Percentiles rank a stretch among this genome's conserved stretches.
Conservation (phyloP, 2,113 vertebrate genomes). For the Apteryx mantelli region DNA sequence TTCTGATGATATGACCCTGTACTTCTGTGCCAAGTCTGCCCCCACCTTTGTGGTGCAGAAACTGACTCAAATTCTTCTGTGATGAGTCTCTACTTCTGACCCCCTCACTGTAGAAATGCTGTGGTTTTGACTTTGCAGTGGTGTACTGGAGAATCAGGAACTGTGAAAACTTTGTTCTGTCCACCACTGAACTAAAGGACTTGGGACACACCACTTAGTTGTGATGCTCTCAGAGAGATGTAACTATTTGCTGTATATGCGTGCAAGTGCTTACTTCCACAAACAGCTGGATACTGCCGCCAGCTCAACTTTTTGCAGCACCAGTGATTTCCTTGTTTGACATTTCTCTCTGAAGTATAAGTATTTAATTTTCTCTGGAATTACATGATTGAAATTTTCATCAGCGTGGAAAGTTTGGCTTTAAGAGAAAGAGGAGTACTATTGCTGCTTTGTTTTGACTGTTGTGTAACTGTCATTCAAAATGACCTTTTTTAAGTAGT, state of each 20-base stretch:
- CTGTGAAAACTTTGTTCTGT: not conserved
- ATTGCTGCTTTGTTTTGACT: not conserved
- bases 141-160: not conserved
- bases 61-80: not conserved
- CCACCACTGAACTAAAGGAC: not conserved
- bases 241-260: accelerated
- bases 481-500: not conserved
- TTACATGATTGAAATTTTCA: not conserved
- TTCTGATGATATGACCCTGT: not conserved
- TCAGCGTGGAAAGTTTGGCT: not conserved
- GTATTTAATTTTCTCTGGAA: not conserved
- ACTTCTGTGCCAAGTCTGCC: not conserved
- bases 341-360: not conserved
- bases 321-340: not conserved
- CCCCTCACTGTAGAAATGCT: not conserved
- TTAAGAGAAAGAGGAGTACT: not conserved
- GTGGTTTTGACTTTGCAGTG: not conserved
- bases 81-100: not conserved
- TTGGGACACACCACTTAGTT: not conserved
- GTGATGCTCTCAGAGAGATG: not conserved
- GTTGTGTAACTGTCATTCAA: not conserved
- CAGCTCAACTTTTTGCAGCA: not conserved
- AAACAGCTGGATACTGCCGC: not conserved
- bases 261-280: not conserved
- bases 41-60: not conserved